Conservation (phyloP, 2,888 invertebrate species). For the Oscheius onirici region DNA sequence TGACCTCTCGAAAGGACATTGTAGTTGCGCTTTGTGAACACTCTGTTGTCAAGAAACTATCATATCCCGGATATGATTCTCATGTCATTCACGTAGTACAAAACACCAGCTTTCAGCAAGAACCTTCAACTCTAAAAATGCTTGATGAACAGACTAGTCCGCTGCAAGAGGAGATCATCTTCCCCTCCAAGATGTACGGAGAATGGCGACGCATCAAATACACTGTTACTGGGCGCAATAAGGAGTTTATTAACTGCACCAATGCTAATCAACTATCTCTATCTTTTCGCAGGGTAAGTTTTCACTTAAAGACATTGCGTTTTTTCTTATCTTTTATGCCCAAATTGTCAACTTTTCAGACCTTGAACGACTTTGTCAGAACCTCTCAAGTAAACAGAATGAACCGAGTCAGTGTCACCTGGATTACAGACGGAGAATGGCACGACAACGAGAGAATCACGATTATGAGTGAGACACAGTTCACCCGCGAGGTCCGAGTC, state of each 20-base stretch:
- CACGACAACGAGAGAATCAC: constrained; percentile 23
- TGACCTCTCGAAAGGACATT: no score
- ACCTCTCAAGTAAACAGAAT: constrained; percentile 1
- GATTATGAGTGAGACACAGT: neutral
- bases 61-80: no score
- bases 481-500: constrained; percentile 2
- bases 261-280: neutral
- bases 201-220: constrained; percentile 14
- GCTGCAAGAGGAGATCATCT: neutral
- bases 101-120: no score
- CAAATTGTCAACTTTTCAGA: constrained; percentile 18
- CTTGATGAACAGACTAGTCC: no score
- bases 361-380: constrained; percentile 12
- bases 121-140: no score
- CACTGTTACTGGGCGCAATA: neutral
- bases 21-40: no score
- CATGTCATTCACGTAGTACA: no score
- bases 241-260: neutral
- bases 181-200: constrained; percentile 10
- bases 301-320: neutral
- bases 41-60: no score
- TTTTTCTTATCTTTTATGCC: no score
- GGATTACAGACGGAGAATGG: constrained; percentile 25
- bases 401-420: neutral
- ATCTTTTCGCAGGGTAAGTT: constrained; percentile 9